Base-by-base conservation (phyloP, 2,797 vertebrate genomes). In the Cossypha polioptera region DNA sequence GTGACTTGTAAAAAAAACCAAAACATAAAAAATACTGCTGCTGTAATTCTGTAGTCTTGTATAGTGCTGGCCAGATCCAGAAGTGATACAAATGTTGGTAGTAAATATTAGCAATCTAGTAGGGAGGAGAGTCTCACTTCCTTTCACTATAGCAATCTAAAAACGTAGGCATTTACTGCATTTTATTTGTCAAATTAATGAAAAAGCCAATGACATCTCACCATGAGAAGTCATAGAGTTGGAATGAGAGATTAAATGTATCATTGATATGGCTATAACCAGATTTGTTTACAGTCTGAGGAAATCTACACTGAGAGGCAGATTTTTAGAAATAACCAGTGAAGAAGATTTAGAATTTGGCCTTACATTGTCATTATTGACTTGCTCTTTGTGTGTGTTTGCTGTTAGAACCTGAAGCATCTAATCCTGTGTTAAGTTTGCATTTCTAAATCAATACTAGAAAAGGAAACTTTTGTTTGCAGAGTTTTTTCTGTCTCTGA, bases 351-450 rank as follows among this genome's bases (percentile, higher is more conserved):
- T 82, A 73, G 63, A 89, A 87, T 67, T 53, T 63, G 25, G 31
- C 18, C 17, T 77, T 93, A 66, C 6, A 9, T n/a, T 92, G 61
- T 61, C 67, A 14, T 67, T 95, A 87, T 80, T 93, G 75, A 76
- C 51, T 57, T 57, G 20, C 22, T 82, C 50, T 65, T 91, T 59
- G 20, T 69, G 15, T 68, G 20, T 80, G 61, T 67, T 87, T 6
- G 0, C 78, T 71, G 20, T 89, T 90, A 76, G 94, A 92, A 67
- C 26, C 7, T 59, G 54, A 71, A 74, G 35, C 36, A 36, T 48
- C 77, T 94, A 81, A 92, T 76, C 48, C 21, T 45, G 8, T 89
- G 33, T 89, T 87, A 91, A 85, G n/a, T 91, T 85, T 91, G 14
- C 20, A 29, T 87, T 88, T 92, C 16, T 86, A 82, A 89, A 83